phyloP scores from a whole-genome alignment of 2,888 invertebrate species.

The Aquatica leii region DNA sequence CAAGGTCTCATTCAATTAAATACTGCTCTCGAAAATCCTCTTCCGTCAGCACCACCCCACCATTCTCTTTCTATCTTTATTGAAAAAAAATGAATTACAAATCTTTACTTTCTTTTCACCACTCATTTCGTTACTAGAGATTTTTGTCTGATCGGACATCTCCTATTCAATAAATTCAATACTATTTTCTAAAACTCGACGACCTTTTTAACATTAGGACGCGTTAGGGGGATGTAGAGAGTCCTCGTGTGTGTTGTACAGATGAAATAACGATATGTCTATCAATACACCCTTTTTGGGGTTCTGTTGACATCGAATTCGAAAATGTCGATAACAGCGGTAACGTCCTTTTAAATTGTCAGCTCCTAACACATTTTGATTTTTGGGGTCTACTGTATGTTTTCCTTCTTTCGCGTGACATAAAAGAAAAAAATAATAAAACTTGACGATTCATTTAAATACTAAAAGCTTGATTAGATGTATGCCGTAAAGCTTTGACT shows the following conservation, averaged over 20 bases:
- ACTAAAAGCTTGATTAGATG: too few species aligned
- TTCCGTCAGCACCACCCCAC: constrained; percentile 8
- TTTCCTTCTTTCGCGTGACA: too few species aligned
- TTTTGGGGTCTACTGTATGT: neutral
- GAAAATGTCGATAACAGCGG: constrained; percentile 31
- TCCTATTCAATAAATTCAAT: constrained; percentile 5
- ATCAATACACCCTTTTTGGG: constrained; percentile 24
- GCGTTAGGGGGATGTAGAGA: neutral
- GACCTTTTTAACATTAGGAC: neutral
- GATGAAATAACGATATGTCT: constrained; percentile 18
- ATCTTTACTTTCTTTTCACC: constrained; percentile 2
- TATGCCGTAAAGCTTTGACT: too few species aligned
- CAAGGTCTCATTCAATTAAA: constrained; percentile 28
- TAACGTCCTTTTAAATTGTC: constrained; percentile 17
- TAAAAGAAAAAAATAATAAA: too few species aligned
- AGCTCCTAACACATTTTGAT: constrained; percentile 17
- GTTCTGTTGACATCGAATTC: constrained; percentile 23
- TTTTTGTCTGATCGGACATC: neutral
- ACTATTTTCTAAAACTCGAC: constrained; percentile 5
- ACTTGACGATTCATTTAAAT: too few species aligned
- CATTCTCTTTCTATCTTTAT: constrained; percentile 6
- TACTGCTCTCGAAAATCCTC: constrained; percentile 21
- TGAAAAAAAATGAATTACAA: constrained; percentile 16
- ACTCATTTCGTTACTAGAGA: neutral
- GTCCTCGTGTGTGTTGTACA: neutral